Evolutionary conservation across 1,140 invertebrate genomes (phyloP), one percentile per base, ranked within the genome.

Genomic region (Orussus abietinus): DNA sequence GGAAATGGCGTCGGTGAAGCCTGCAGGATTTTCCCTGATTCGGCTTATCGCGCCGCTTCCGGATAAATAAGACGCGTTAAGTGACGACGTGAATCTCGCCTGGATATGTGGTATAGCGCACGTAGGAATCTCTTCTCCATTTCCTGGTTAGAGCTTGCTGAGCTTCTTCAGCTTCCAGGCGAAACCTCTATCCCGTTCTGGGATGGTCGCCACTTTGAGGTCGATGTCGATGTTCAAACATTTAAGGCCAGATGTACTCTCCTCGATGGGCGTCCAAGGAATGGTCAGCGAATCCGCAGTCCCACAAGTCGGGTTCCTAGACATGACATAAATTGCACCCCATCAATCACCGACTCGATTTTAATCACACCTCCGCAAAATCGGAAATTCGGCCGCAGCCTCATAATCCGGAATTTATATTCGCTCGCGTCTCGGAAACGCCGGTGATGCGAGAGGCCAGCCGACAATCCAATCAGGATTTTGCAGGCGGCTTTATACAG

Each of bases 391-490:
- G 4, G 28, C 9, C 2, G 9, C 25, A 20, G 40, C 18, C 10
- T 7, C 20, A 4, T 28, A 47, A 63, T 59, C 59, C 59, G 20
- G 31, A 39, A 33, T 39, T 49, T 5, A 58, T 51, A 42, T n/a
- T n/a, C n/a, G n/a, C n/a, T n/a, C n/a, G n/a, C n/a, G n/a, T n/a
- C n/a, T n/a, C n/a, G n/a, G n/a, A n/a, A n/a, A n/a, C n/a, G n/a
- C n/a, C n/a, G n/a, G n/a, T n/a, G n/a, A n/a, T n/a, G n/a, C n/a
- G n/a, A n/a, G n/a, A 64, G 62, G 40, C 48, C 57, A n/a, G 57
- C 51, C 55, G 55, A 61, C 22, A 62, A 19, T 35, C 53, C 38
- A 5, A 48, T 53, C 41, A 64, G 14, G 51, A 46, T 12, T 33
- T 17, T 38, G 51, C 37, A 5, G 62, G 60, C 5, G 66, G n/a